Base-by-base conservation (phyloP, 2,888 invertebrate genomes). In the Plagodis pulveraria region DNA sequence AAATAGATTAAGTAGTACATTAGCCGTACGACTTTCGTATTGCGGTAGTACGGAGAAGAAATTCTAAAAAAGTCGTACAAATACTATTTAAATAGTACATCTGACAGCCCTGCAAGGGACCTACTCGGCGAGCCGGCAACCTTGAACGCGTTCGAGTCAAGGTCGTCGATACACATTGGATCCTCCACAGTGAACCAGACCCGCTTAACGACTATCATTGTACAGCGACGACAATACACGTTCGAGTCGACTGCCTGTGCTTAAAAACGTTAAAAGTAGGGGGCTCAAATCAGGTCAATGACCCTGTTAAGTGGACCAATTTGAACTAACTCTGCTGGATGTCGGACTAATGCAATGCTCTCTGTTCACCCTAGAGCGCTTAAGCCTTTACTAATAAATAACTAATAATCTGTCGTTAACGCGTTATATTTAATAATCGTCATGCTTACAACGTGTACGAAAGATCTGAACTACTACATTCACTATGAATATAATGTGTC, bases 131-230 rank as follows among this genome's bases (percentile, higher is more conserved):
- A 70, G 73, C 65, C 66, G 77, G 74, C 73, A 80, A 83, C 89
- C 87, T 89, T 90, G 88, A 84, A 78, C 70, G 75, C 68, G 74
- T 70, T 74, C 76, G 73, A 86, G 80, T 87, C 89, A 91, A 91
- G 91, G 90, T 84, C 84, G 78, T 62, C 58, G 70, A 71, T 78
- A 73, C 72, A 71, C 74, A 65, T 73, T 69, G 75, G 70, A 71
- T 77, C 74, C 77, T 77, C 76, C 70, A 76, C 78, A 78, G 76
- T 65, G 72, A 76, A 77, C 71, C 71, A 76, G 60, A 50, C 75
- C 73, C 72, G 71, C 69, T 75, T 72, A 75, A 82, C 79, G 78
- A 79, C 81, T 84, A 78, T 80, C 75, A 84, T 87, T 89, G 86
- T 89, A 79, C 74, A 70, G 66, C 72, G 72, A 78, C 79, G 81